Evolutionary conservation across 37 sponge, comb jelly and placozoan species (phyloP).

Genomic region (Axinella damicornis): DNA sequence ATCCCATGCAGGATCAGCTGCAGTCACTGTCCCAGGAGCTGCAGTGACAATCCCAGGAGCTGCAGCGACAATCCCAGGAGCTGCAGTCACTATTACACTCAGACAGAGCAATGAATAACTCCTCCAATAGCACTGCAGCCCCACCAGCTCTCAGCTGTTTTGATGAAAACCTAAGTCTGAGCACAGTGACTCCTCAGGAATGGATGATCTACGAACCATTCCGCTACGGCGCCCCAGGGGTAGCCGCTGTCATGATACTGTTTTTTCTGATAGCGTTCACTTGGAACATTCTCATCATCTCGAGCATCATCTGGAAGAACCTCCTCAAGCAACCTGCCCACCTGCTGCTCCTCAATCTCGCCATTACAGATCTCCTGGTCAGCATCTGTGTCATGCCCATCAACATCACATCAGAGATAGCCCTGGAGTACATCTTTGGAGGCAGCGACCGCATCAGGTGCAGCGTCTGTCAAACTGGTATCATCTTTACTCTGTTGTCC

Average conservation of each 20-base stretch:
- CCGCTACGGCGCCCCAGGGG: background rate
- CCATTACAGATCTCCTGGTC: slow-evolving; percentile 37
- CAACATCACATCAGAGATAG: background rate
- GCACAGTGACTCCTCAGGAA: background rate
- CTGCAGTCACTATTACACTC: too few species aligned
- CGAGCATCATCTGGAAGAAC: slow-evolving; percentile 12
- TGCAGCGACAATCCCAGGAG: too few species aligned
- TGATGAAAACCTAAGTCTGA: background rate
- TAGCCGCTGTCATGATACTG: slow-evolving; percentile 27
- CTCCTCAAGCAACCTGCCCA: slow-evolving; percentile 50
- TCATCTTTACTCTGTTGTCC: slow-evolving; percentile 18
- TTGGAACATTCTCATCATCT: slow-evolving; percentile 58
- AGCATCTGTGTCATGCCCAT: slow-evolving; percentile 14
- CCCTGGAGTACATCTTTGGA: slow-evolving; percentile 43
- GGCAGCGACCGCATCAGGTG: slow-evolving; percentile 41
- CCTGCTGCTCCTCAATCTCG: slow-evolving; percentile 39
- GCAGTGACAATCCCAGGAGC: too few species aligned
- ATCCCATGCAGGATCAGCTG: too few species aligned
- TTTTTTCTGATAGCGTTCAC: slow-evolving; percentile 51
- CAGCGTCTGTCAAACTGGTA: slow-evolving; percentile 26
- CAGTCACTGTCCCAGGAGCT: too few species aligned
- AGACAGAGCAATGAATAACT: too few species aligned
- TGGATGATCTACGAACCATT: slow-evolving; percentile 6
- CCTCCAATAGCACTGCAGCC: too few species aligned
- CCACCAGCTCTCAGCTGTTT: background rate